Evolutionary conservation across 2,113 vertebrate species (phyloP).

Genomic region (Pitta sordida): DNA sequence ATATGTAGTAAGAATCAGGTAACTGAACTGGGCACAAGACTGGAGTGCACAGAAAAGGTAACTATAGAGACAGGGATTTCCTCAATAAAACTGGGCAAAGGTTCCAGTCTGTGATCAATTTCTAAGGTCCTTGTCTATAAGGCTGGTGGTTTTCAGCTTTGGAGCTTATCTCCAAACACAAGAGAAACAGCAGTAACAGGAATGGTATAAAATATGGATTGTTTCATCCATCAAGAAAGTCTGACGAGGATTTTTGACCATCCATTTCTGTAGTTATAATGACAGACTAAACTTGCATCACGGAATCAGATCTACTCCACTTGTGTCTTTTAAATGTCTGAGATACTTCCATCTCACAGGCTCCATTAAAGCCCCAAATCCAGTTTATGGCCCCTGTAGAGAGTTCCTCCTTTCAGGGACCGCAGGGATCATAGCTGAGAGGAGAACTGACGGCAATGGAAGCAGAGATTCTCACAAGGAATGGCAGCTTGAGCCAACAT

Average conservation of each 20-base stretch:
- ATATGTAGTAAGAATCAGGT: neutral
- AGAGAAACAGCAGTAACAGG: neutral
- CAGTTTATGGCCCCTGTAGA: neutral
- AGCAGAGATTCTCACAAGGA: neutral
- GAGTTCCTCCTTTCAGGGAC: neutral
- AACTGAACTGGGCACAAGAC: neutral
- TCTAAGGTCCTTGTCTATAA: neutral
- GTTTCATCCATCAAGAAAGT: neutral
- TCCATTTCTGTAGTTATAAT: neutral
- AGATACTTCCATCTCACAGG: neutral
- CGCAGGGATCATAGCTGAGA: neutral
- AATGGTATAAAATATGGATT: neutral
- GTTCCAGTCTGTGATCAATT: neutral
- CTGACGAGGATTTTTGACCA: neutral
- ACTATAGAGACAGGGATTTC: neutral
- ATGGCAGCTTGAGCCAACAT: neutral
- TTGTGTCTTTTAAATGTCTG: neutral
- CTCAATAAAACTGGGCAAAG: neutral
- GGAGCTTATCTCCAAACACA: neutral
- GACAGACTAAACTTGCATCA: neutral
- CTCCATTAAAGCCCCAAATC: neutral
- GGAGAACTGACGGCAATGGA: neutral
- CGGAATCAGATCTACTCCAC: neutral
- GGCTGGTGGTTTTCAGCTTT: neutral
- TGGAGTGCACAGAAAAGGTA: neutral